Percentiles rank a stretch among this genome's conserved stretches.
phyloP scores from a whole-genome alignment of 2,797 vertebrate genomes.

The Ataeniobius toweri region DNA sequence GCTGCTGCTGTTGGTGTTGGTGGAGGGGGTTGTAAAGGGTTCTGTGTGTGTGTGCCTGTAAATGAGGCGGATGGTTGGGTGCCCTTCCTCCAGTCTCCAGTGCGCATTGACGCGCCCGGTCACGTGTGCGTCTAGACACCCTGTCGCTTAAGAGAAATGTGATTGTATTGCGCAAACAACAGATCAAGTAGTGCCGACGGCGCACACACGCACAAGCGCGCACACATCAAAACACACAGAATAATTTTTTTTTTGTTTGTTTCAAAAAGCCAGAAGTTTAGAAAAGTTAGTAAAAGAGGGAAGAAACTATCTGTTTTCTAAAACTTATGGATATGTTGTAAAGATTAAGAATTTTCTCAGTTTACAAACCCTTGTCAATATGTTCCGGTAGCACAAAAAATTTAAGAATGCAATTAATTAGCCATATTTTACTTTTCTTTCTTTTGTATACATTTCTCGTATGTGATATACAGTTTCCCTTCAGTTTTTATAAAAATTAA shows the following conservation, averaged over 20 bases:
- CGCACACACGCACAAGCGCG: slow-evolving; percentile 23
- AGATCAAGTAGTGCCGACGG: slow-evolving; percentile 86
- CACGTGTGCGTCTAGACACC: slow-evolving; percentile 98
- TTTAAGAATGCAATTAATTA: neutral
- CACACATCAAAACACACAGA: slow-evolving; percentile 2
- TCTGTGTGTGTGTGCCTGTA: slow-evolving; percentile 59
- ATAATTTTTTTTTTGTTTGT: neutral
- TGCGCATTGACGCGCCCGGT: slow-evolving; percentile 90
- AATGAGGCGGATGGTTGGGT: slow-evolving; percentile 78
- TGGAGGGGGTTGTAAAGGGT: slow-evolving; percentile 39
- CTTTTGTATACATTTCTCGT: neutral
- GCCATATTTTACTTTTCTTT: neutral
- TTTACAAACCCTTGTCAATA: no score
- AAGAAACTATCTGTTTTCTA: neutral
- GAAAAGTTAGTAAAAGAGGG: neutral
- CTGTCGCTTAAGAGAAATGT: slow-evolving; percentile 93
- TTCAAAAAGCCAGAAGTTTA: neutral
- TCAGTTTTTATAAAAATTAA: neutral
- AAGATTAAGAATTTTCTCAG: neutral
- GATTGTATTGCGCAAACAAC: slow-evolving; percentile 95
- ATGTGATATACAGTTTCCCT: neutral
- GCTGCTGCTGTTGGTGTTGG: slow-evolving; percentile 31
- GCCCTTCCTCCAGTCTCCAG: slow-evolving; percentile 82
- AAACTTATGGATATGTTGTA: no score
- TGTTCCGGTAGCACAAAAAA: neutral